A percentile compares a stretch with the other conserved stretches of the same genome.
These are phyloP conservation scores for Psettodes erumei DNA, from an alignment of 2,113 vertebrate species.

Conservation along the genomic window DNA sequence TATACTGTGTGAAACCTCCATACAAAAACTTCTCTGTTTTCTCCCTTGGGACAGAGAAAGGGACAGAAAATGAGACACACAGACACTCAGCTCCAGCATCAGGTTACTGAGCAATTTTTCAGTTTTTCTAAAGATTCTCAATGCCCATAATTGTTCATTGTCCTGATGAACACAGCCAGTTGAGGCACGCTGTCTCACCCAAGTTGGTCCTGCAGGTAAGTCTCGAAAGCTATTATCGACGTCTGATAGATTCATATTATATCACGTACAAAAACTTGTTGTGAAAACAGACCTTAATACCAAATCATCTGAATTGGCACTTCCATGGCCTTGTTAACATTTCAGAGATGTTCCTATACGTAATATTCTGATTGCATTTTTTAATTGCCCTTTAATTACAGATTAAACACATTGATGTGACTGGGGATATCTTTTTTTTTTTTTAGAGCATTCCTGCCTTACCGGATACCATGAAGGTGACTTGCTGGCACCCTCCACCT, in stretches of 20 bases:
- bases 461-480: constrained; percentile 81
- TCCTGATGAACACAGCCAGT: constrained; percentile 29
- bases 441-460: background rate
- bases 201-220: background rate
- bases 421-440: background rate
- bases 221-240: background rate
- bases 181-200: background rate
- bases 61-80: constrained; percentile 35
- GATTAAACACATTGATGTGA: background rate
- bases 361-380: too few relatives aligned
- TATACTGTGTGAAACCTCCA: constrained; percentile 55
- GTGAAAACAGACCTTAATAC: background rate
- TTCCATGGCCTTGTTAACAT: too few relatives aligned
- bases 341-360: too few relatives aligned
- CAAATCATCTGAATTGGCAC: background rate
- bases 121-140: constrained; percentile 69
- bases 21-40: constrained; percentile 52
- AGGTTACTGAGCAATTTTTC: constrained; percentile 71
- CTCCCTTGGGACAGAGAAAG: constrained; percentile 17
- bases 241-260: background rate
- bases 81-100: constrained; percentile 62
- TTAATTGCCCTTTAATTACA: background rate
- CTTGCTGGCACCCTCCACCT: constrained; percentile 67
- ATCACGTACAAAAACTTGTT: background rate
- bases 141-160: constrained; percentile 75